phyloP scores from a whole-genome alignment of 2,888 invertebrate genomes.

The Diaprepes abbreviatus region DNA sequence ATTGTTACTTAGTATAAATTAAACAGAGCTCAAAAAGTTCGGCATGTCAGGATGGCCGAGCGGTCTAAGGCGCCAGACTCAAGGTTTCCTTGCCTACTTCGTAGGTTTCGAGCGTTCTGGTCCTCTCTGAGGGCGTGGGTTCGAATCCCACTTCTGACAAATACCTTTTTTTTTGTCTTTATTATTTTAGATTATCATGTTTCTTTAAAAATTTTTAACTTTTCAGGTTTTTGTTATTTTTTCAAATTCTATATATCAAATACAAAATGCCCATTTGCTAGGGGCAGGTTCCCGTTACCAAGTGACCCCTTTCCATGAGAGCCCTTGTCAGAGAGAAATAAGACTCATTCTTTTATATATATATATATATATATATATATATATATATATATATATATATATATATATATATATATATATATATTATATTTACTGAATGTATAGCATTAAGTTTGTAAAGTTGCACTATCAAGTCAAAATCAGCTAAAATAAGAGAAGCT shows the following conservation, averaged over 20 bases:
- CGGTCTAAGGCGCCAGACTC: slow-evolving; percentile 86
- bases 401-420: background rate
- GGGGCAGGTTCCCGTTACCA: too few species aligned
- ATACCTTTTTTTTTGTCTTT: slow-evolving; percentile 50
- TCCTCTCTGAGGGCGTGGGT: slow-evolving; percentile 69
- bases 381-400: too few species aligned
- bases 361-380: too few species aligned
- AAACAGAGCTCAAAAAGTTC: background rate
- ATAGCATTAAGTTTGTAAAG: background rate
- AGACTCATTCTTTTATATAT: too few species aligned
- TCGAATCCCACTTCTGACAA: slow-evolving; percentile 66
- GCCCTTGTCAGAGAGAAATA: too few species aligned
- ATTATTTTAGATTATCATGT: too few species aligned
- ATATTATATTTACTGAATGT: background rate
- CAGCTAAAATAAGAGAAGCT: too few species aligned
- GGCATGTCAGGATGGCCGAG: slow-evolving; percentile 85
- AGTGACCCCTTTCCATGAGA: too few species aligned
- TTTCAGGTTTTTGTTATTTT: too few species aligned
- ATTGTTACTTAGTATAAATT: background rate
- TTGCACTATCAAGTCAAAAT: too few species aligned
- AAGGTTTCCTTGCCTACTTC: slow-evolving; percentile 61
- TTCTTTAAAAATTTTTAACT: background rate
- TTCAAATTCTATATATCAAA: too few species aligned
- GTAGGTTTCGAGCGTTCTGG: slow-evolving; percentile 63
- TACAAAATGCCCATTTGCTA: too few species aligned